Percentiles rank a stretch among this genome's conserved stretches.
Evolutionary conservation across 2,888 invertebrate species (phyloP).

Genomic region (Agrochola litura): DNA sequence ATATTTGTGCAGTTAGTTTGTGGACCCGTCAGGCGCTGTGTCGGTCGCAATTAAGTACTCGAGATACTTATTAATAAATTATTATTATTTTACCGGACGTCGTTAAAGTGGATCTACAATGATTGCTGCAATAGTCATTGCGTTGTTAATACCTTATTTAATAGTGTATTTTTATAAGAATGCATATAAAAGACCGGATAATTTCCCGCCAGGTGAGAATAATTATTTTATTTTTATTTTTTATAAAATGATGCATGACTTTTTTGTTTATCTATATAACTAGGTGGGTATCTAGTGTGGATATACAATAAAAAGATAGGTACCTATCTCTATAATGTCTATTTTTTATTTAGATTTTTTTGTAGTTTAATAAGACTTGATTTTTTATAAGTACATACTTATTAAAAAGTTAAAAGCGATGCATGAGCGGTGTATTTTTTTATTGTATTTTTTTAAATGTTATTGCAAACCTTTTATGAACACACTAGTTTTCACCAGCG

Average conservation of each 20-base stretch:
- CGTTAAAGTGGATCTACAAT: slow-evolving; percentile 62
- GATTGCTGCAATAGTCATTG: slow-evolving; percentile 76
- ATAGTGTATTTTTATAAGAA: slow-evolving; percentile 79
- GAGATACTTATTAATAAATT: slow-evolving; percentile 13
- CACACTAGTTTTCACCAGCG: not conserved
- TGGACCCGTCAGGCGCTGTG: not conserved
- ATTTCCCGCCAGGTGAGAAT: slow-evolving; percentile 91
- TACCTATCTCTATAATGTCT: not conserved
- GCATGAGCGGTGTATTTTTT: too few species aligned
- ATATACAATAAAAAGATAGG: too few species aligned
- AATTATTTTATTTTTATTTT: not conserved
- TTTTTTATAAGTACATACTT: not conserved
- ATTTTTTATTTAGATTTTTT: not conserved
- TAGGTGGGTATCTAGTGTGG: too few species aligned
- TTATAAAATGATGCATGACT: too few species aligned
- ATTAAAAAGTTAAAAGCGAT: not conserved
- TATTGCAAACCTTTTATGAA: not conserved
- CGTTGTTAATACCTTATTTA: slow-evolving; percentile 75
- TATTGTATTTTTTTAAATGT: not conserved
- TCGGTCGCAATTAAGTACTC: slow-evolving; percentile 18
- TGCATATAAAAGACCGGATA: slow-evolving; percentile 84
- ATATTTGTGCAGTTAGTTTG: slow-evolving; percentile 36
- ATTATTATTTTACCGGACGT: slow-evolving; percentile 14
- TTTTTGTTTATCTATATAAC: too few species aligned
- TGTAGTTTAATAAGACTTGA: not conserved